phyloP scores from a whole-genome alignment of 2,797 vertebrate genomes.

The Denticeps clupeoides region DNA sequence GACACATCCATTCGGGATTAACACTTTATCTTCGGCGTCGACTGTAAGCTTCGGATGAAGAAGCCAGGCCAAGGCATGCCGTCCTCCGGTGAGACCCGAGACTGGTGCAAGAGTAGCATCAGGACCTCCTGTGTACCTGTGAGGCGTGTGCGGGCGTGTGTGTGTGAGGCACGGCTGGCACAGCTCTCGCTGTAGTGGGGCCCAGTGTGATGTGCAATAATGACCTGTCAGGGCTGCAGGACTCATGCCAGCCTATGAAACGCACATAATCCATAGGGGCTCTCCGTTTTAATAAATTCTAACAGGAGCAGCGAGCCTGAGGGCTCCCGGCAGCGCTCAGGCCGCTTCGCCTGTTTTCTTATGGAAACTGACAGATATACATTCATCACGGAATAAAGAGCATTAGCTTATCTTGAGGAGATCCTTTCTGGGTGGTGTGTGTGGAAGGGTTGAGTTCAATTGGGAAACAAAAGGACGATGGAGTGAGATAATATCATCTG shows the following conservation, averaged over 20 bases:
- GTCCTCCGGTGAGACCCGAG: constrained; percentile 1
- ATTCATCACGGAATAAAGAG: constrained; percentile 26
- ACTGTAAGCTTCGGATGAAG: too few relatives aligned
- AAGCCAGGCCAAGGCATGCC: too few relatives aligned
- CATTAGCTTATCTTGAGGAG: constrained; percentile 12
- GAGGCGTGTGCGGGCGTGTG: constrained; percentile 18
- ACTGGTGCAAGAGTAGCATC: constrained; percentile 18
- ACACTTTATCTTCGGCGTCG: too few relatives aligned
- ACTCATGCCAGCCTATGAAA: constrained; percentile 47
- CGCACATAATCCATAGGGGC: constrained; percentile 67
- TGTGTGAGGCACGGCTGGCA: constrained; percentile 19
- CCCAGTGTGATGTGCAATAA: constrained; percentile 67
- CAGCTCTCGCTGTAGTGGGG: constrained; percentile 37
- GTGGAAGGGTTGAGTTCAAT: not conserved
- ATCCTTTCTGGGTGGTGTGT: not conserved
- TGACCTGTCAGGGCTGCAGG: constrained; percentile 73
- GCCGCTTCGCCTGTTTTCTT: constrained; percentile 58
- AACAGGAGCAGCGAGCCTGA: constrained; percentile 52
- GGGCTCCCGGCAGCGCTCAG: constrained; percentile 51
- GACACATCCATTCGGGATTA: too few relatives aligned
- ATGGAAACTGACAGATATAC: constrained; percentile 45
- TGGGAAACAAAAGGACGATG: too few relatives aligned
- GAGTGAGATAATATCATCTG: too few relatives aligned
- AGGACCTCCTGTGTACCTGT: constrained; percentile 12
- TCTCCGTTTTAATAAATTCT: constrained; percentile 63